A percentile compares a stretch with the other conserved stretches of the same genome.
phyloP scores from a whole-genome alignment of 2,888 invertebrate genomes.

The Himalopsyche japonica region DNA sequence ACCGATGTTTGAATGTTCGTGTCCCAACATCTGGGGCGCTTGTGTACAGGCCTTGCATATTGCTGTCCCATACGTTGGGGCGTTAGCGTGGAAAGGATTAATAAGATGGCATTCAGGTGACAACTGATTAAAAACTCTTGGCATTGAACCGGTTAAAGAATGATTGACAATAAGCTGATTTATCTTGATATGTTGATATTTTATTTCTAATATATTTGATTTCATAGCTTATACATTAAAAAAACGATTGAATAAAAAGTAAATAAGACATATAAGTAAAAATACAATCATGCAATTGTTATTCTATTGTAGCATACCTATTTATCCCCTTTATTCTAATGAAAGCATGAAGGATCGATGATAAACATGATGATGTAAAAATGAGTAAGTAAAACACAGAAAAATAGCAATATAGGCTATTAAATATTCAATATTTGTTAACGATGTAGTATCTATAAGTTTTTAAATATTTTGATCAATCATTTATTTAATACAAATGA shows the following conservation, averaged over 20 bases:
- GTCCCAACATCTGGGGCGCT: too few relatives aligned
- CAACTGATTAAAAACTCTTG: too few relatives aligned
- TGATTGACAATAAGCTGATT: not conserved
- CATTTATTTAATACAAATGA: not conserved
- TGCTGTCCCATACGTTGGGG: too few relatives aligned
- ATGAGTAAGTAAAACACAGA: constrained; percentile 10
- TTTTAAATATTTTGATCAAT: not conserved
- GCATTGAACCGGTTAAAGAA: too few relatives aligned
- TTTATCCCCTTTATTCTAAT: constrained; percentile 39
- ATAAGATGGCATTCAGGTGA: too few relatives aligned
- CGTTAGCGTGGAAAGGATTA: too few relatives aligned
- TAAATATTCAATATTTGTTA: not conserved
- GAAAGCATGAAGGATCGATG: constrained; percentile 39
- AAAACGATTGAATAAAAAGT: not conserved
- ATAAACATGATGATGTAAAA: constrained; percentile 23
- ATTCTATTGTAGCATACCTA: constrained; percentile 34
- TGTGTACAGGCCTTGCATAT: too few relatives aligned
- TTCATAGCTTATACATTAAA: not conserved
- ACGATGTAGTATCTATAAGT: not conserved
- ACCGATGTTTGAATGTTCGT: too few relatives aligned
- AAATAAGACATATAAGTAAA: not conserved
- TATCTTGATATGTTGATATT: too few relatives aligned
- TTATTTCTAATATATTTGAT: not conserved
- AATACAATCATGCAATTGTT: not conserved
- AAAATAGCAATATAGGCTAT: constrained; percentile 14